A percentile compares a stretch with the other conserved stretches of the same genome.
Evolutionary conservation across 1,140 invertebrate species (phyloP).

Genomic region (Saccostrea cuccullata): DNA sequence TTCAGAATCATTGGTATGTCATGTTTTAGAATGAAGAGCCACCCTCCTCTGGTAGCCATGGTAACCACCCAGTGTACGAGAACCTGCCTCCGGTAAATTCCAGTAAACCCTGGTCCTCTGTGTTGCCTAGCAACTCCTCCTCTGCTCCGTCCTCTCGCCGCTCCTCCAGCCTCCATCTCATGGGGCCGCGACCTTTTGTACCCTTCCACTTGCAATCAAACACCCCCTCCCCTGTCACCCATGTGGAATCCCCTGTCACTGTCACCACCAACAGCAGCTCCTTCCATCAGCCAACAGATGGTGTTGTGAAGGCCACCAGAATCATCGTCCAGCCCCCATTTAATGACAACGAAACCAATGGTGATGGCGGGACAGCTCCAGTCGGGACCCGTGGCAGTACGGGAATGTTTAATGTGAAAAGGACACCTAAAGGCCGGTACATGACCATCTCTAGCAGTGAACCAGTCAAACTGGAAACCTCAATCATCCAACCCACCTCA

Average conservation of each 20-base stretch:
- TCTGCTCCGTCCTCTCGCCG: slow-evolving; percentile 46
- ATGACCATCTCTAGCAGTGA: slow-evolving; percentile 90
- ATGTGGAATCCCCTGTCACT: slow-evolving; percentile 11
- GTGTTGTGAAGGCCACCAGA: slow-evolving; percentile 54
- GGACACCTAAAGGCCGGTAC: slow-evolving; percentile 82
- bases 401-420: slow-evolving; percentile 63
- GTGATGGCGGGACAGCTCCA: slow-evolving; percentile 36
- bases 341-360: neutral
- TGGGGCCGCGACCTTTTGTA: slow-evolving; percentile 56
- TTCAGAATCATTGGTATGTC: neutral
- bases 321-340: slow-evolving; percentile 55
- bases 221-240: neutral
- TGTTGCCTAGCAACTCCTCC: slow-evolving; percentile 43
- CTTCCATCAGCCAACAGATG: slow-evolving; percentile 35
- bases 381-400: slow-evolving; percentile 9
- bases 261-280: neutral
- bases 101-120: slow-evolving; percentile 50
- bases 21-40: neutral
- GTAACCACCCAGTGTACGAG: slow-evolving; percentile 54
- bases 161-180: slow-evolving; percentile 52
- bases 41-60: neutral
- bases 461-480: slow-evolving; percentile 76
- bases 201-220: slow-evolving; percentile 33
- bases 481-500: slow-evolving; percentile 57
- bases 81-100: slow-evolving; percentile 52